These are phyloP conservation scores for Lepidonotus clava DNA, from an alignment of 2,888 invertebrate genomes.

Conservation along the genomic window DNA sequence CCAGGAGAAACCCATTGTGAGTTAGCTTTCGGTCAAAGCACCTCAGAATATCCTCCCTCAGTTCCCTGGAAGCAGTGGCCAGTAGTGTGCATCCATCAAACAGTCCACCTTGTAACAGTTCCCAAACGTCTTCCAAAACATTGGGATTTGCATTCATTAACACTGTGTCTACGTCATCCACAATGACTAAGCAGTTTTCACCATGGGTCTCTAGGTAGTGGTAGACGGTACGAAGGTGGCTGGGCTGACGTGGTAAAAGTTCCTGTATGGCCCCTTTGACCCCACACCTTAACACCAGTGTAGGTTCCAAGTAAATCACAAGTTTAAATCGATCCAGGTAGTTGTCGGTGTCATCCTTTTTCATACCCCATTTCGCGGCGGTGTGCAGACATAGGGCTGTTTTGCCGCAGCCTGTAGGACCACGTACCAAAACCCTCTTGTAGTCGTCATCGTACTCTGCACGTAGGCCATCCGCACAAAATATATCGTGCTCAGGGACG, in stretches of 20 bases:
- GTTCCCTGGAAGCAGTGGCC: conserved; percentile 8
- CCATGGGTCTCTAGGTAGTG: background rate
- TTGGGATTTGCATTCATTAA: background rate
- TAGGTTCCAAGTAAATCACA: background rate
- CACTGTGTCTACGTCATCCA: conserved; percentile 1
- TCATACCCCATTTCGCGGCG: background rate
- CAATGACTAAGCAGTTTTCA: conserved; percentile 20
- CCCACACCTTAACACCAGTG: background rate
- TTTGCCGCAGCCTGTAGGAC: background rate
- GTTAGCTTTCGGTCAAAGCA: background rate
- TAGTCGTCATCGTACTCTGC: conserved; percentile 14
- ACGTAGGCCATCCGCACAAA: background rate
- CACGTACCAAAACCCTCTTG: background rate
- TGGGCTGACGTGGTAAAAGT: background rate
- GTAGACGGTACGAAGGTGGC: background rate
- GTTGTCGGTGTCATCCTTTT: background rate
- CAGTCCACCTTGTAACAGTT: background rate
- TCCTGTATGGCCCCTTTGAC: conserved; percentile 8
- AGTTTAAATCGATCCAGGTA: background rate
- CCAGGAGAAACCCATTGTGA: background rate
- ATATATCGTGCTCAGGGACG: background rate
- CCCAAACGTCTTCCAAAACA: background rate
- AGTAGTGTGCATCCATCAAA: conserved; percentile 20
- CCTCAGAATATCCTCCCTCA: background rate
- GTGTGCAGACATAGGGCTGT: background rate